Conservation (phyloP, 2,113 vertebrate genomes). For the Sminthopsis crassicaudata region DNA sequence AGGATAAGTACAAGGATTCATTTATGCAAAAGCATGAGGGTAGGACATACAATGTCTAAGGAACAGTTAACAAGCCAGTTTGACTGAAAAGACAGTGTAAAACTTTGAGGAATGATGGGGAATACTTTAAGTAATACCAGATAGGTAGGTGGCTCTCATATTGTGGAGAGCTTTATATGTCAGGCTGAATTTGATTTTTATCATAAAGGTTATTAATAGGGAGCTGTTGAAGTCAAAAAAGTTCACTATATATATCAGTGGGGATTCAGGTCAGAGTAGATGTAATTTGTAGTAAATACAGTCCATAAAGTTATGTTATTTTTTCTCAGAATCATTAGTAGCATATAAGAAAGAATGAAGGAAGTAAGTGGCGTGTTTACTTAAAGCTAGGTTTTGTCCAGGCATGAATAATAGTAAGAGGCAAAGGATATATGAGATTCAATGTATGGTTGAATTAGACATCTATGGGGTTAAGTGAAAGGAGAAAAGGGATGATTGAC, state of each 20-base stretch:
- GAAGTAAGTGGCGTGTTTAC: background rate
- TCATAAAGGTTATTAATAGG: background rate
- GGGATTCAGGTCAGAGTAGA: background rate
- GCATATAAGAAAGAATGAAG: background rate
- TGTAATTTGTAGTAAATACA: background rate
- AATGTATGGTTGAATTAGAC: background rate
- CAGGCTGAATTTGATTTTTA: background rate
- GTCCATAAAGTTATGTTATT: background rate
- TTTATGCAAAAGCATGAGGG: background rate
- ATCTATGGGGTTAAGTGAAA: background rate
- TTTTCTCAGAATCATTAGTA: background rate
- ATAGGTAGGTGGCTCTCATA: background rate
- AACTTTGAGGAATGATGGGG: background rate
- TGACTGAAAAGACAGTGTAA: background rate
- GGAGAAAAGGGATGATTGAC: background rate
- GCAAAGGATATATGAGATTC: background rate
- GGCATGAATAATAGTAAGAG: background rate
- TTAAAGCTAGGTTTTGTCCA: background rate
- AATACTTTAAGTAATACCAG: background rate
- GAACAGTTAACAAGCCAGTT: background rate
- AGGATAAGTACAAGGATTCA: background rate
- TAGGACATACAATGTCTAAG: background rate
- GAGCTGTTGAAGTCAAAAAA: background rate
- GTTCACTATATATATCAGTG: background rate
- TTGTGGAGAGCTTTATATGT: background rate